phyloP scores from a whole-genome alignment of 2,888 invertebrate genomes.

The Drosophila neonasuta region DNA sequence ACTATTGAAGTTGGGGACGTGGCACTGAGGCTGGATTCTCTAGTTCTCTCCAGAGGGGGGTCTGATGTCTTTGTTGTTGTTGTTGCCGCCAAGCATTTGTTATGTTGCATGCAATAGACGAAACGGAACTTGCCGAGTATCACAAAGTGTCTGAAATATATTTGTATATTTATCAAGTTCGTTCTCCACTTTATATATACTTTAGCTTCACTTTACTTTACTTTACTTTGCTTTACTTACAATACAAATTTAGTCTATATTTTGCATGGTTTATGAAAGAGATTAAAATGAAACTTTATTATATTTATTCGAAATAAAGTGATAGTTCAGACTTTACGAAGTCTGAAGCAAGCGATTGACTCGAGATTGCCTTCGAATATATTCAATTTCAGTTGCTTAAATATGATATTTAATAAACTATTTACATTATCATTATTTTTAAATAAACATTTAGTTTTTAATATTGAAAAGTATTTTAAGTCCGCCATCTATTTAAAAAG shows the following conservation, averaged over 20 bases:
- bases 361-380: neutral
- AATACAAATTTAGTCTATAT: constrained; percentile 6
- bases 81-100: constrained; percentile 26
- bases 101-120: constrained; percentile 30
- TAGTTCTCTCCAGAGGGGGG: constrained; percentile 25
- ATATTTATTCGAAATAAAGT: constrained; percentile 1
- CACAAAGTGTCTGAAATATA: constrained; percentile 37
- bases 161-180: constrained; percentile 45
- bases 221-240: neutral
- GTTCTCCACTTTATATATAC: constrained; percentile 6
- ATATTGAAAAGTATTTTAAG: neutral
- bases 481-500: neutral
- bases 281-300: constrained; percentile 12
- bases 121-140: constrained; percentile 28
- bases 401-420: neutral
- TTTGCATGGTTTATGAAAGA: constrained; percentile 11
- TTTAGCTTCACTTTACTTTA: neutral
- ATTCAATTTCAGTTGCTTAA: neutral
- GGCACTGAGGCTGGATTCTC: neutral
- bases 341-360: neutral
- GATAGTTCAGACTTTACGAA: constrained; percentile 30
- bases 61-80: constrained; percentile 5
- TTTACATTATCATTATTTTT: too few species aligned
- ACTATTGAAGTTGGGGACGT: neutral
- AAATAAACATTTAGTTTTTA: neutral